Evolutionary conservation across 2,888 invertebrate species (phyloP), one percentile per base, ranked within the genome.

Genomic region (Shargacucullia verbasci): DNA sequence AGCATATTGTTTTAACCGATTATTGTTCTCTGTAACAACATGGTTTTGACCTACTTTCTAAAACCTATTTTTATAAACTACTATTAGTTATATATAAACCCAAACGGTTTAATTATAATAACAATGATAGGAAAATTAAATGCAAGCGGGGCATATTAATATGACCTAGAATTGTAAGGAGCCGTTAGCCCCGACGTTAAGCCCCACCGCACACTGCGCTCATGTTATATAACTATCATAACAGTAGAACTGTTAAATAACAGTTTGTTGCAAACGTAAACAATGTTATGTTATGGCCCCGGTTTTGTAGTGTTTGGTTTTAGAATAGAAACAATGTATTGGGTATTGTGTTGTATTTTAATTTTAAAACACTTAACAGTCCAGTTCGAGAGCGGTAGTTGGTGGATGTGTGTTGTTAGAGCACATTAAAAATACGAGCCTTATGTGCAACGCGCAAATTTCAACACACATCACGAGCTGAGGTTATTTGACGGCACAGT

Each of bases 51-150:
- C n/a, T n/a, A n/a, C 4, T 20, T 35, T 47, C 10, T 27, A 12
- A 25, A 33, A 50, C 0, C 31, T 7, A 40, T 59, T 48, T 46
- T 43, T 25, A 46, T 13, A 49, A 3, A 2, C 20, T 20, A 20
- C 20, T 20, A 54, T 27, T 41, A 54, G 47, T 62, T 50, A 49
- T 54, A 44, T 50, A 45, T 50, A 58, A 53, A 56, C 39, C 40
- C 48, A 47, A 65, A 63, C 59, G 49, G 57, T 64, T 78, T 79
- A 78, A 81, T 84, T 78, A 79, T 76, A 79, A 80, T 81, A 82
- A 83, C 79, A 82, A 84, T 81, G 74, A 74, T 75, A 70, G 54
- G 72, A 59, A 80, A 83, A 83, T 82, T 78, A 79, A 79, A 83
- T 83, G 81, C 78, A 84, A 79, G 77, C 70, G 68, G 78, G 73